A percentile compares a stretch with the other conserved stretches of the same genome.
These are phyloP conservation scores for Oscheius myriophilus DNA, from an alignment of 2,888 invertebrate genomes.

Conservation along the genomic window DNA sequence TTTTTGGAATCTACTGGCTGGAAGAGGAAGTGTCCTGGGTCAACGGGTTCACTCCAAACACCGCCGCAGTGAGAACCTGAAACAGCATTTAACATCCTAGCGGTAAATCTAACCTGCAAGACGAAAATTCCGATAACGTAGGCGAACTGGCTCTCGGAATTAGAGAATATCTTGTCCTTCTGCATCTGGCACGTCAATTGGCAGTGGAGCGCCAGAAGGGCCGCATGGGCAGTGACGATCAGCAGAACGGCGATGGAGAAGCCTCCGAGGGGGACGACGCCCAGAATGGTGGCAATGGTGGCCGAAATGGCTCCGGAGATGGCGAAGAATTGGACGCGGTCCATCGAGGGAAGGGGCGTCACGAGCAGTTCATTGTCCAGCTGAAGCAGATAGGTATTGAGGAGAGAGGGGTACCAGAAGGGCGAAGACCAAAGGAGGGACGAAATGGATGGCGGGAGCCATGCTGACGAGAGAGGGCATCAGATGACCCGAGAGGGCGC, in stretches of 20 bases:
- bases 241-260: conserved; percentile 43
- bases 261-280: conserved; percentile 38
- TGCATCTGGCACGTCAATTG: conserved; percentile 47
- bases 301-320: conserved; percentile 4
- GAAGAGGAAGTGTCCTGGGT: background rate
- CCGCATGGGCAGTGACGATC: conserved; percentile 41
- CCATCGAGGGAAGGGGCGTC: conserved; percentile 9
- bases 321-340: conserved; percentile 14
- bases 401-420: no score
- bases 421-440: conserved; percentile 47
- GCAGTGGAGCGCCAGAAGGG: conserved; percentile 50
- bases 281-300: conserved; percentile 19
- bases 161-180: conserved; percentile 43
- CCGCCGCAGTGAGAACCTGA: conserved; percentile 33
- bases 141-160: conserved; percentile 43
- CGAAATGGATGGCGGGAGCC: conserved; percentile 41
- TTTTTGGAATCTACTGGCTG: no score
- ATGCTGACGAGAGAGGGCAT: conserved; percentile 25
- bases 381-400: no score
- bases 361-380: conserved; percentile 28
- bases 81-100: no score
- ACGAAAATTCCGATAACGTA: conserved; percentile 39
- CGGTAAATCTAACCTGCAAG: conserved; percentile 32
- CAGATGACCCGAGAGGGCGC: conserved; percentile 49
- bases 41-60: conserved; percentile 17